Conservation (phyloP, 2,113 vertebrate species). For the Saiga tatarica region DNA sequence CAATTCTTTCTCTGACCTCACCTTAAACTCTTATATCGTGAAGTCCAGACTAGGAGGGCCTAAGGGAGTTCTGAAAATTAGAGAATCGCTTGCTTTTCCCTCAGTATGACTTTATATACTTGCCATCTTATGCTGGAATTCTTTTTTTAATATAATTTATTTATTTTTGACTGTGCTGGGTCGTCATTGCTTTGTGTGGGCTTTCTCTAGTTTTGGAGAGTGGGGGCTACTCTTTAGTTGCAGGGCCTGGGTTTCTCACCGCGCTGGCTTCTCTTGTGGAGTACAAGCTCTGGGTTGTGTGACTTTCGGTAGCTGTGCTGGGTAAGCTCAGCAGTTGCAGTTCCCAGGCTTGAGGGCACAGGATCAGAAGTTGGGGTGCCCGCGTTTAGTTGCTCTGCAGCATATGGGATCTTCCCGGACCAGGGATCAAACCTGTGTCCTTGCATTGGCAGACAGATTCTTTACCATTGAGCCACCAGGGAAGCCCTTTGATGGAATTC, state of each 20-base stretch:
- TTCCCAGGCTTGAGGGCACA: not conserved
- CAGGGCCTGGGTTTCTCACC: not conserved
- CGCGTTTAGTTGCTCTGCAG: fast-evolving
- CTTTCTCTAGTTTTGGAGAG: not conserved
- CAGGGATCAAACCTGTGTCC: not conserved
- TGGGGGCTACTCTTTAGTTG: not conserved
- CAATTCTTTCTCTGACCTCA: not conserved
- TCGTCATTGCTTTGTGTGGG: not conserved
- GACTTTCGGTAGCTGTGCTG: not conserved
- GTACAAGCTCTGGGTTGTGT: not conserved
- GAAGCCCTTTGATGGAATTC: not conserved
- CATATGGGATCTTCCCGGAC: not conserved
- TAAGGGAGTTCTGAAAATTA: not conserved
- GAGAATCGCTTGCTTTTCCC: not conserved
- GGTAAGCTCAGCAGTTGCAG: not conserved
- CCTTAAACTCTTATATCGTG: not conserved
- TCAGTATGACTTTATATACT: not conserved
- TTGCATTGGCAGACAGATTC: not conserved
- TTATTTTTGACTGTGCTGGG: not conserved
- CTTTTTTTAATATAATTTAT: not conserved
- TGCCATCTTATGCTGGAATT: not conserved
- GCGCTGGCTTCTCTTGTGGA: not conserved
- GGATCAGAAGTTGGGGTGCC: not conserved
- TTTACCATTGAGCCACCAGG: not conserved
- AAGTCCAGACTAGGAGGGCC: not conserved